Percentiles rank a stretch among this genome's conserved stretches.
These are phyloP conservation scores for Chromobotia macracanthus DNA, from an alignment of 2,797 vertebrate species.

Conservation along the genomic window DNA sequence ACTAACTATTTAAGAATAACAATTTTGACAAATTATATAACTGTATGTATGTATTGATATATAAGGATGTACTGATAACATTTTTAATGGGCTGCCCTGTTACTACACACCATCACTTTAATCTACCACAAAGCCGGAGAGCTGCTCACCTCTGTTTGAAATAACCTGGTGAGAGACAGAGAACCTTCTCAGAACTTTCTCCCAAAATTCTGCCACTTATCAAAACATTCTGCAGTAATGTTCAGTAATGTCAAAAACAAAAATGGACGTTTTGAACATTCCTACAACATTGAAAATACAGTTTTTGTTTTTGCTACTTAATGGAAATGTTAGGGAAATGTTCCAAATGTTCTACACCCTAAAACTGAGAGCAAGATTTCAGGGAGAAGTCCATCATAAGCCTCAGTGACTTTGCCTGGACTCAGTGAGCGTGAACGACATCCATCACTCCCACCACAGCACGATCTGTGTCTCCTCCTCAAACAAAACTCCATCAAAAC, in stretches of 20 bases:
- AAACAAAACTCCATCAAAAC: constrained; percentile 51
- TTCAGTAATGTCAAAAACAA: too few species aligned
- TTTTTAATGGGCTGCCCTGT: constrained; percentile 27
- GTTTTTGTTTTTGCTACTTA: too few species aligned
- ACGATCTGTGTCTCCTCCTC: constrained; percentile 44
- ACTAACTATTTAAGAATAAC: too few species aligned
- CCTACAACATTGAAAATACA: too few species aligned
- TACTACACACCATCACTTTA: constrained; percentile 20
- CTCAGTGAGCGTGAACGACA: constrained; percentile 44
- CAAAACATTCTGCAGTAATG: too few species aligned
- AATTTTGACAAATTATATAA: too few species aligned
- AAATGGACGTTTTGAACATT: too few species aligned
- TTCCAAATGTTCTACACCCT: too few species aligned
- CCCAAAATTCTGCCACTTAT: too few species aligned
- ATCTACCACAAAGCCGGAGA: constrained; percentile 2
- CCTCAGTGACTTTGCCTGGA: constrained; percentile 45
- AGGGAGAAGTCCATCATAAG: constrained; percentile 41
- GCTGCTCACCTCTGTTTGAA: constrained; percentile 39
- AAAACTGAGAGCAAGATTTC: constrained; percentile 46
- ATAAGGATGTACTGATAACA: background rate
- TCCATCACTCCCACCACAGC: constrained; percentile 43
- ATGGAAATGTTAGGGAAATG: too few species aligned
- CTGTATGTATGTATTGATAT: too few species aligned
- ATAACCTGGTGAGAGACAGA: constrained; percentile 41
- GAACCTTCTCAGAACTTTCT: too few species aligned